Evolutionary conservation across 2,888 invertebrate genomes (phyloP).

Genomic region (Philereme vetulata): DNA sequence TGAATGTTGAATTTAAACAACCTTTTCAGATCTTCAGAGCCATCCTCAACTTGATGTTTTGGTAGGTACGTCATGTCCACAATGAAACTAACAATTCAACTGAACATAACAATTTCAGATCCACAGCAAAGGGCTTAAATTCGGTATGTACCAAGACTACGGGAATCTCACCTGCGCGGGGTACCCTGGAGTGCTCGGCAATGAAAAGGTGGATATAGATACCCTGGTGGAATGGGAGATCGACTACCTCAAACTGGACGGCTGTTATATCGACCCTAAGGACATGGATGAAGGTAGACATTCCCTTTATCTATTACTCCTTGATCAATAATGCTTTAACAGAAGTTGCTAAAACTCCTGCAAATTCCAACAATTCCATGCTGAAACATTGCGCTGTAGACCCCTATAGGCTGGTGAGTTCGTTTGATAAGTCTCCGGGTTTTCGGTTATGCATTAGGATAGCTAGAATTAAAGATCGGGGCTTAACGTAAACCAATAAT

Average conservation of each 20-base stretch:
- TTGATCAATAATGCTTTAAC: too few species aligned
- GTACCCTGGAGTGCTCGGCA: conserved; percentile 88
- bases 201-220: conserved; percentile 87
- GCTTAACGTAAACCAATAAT: too few species aligned
- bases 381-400: too few species aligned
- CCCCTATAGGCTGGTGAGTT: too few species aligned
- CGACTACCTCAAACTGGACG: conserved; percentile 93
- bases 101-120: conserved; percentile 74
- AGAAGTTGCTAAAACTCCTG: too few species aligned
- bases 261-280: conserved; percentile 86
- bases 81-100: not conserved
- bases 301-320: too few species aligned
- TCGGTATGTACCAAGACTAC: conserved; percentile 93
- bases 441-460: too few species aligned
- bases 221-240: conserved; percentile 92
- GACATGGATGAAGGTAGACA: conserved; percentile 81
- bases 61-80: not conserved
- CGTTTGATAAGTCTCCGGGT: too few species aligned
- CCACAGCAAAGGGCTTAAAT: conserved; percentile 88
- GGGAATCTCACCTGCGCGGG: conserved; percentile 91
- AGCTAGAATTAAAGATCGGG: too few species aligned
- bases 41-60: not conserved
- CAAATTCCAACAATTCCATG: too few species aligned
- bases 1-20: too few species aligned
- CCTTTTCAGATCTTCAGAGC: too few species aligned